Base-by-base conservation (phyloP, 2,888 invertebrate genomes). In the Steinernema carpocapsae region DNA sequence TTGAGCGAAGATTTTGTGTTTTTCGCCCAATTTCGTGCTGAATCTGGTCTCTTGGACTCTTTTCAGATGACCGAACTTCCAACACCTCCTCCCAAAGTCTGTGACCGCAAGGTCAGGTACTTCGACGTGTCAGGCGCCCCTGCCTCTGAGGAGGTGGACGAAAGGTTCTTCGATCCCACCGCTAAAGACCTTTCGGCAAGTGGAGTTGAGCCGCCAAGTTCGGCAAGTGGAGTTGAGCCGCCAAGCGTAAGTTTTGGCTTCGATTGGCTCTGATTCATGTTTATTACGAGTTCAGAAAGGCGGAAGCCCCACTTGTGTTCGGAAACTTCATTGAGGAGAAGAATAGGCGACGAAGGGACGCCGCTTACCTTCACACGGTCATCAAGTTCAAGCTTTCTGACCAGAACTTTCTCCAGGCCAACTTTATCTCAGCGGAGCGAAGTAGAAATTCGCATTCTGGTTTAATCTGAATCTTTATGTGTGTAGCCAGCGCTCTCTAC, bases 91-190 rank as follows among this genome's bases (percentile, higher is more conserved):
- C 71, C 75, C 0, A 74, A 78, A 19, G 77, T 81, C 0, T 79
- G 77, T 76, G 80, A 80, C 7, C 74, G 82, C 51, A 72, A 79
- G 17, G 70, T 78, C 2, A 72, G 81, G n/a, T 19, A 22, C 32
- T 74, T 73, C 45, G 22, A 73, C 24, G 43, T 59, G 37, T 24
- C 52, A 22, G 3, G 19, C 43, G 26, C 64, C 0, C 43, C 17
- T 22, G 43, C 7, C 12, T 17, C 56, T 6, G 24, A 73, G 43
- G 79, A 77, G 26, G 59, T 78, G 19, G 72, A 77, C 14, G 84
- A 82, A 14, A 80, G 79, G 10, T 84, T 84, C 72, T 84, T 77
- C 70, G 82, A 84, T 59, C 78, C 83, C 0, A 73, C 74, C 14
- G 70, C 78, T 0, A 77, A 80, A n/a, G 84, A 84, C 73, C 72